phyloP scores from a whole-genome alignment of 1,140 invertebrate species.

The Drosophila rhopaloa region DNA sequence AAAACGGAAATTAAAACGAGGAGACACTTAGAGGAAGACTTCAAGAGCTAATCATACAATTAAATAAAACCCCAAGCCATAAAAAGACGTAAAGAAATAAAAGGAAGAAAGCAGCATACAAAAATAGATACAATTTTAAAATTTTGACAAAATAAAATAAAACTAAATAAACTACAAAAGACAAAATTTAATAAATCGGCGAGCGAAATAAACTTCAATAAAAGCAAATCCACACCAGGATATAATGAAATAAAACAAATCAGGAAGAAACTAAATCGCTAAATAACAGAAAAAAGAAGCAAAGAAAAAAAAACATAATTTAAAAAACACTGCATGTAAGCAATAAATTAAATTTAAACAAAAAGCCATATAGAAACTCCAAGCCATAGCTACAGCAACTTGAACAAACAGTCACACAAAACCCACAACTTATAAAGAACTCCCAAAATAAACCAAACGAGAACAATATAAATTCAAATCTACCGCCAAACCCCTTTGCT shows the following conservation, averaged over 20 bases:
- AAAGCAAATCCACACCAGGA: no score
- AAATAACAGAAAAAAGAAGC: not conserved
- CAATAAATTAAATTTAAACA: not conserved
- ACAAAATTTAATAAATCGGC: not conserved
- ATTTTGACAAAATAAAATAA: not conserved
- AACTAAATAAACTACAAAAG: slow-evolving; percentile 2
- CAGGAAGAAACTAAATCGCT: no score
- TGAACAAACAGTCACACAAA: not conserved
- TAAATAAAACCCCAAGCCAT: slow-evolving; percentile 3
- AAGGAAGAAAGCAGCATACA: not conserved
- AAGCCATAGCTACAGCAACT: not conserved
- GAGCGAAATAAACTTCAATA: not conserved
- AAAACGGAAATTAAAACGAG: slow-evolving; percentile 15
- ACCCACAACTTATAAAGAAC: not conserved
- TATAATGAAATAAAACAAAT: no score
- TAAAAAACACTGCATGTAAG: not conserved
- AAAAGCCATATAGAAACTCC: not conserved
- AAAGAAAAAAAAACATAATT: not conserved
- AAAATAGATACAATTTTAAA: not conserved
- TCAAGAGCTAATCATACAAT: not conserved
- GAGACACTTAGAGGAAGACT: not conserved
- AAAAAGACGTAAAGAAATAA: not conserved
- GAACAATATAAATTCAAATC: slow-evolving; percentile 30
- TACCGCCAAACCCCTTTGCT: slow-evolving; percentile 23
- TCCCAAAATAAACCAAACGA: not conserved